phyloP scores from a whole-genome alignment of 2,888 invertebrate species.

The Patella caerulea region DNA sequence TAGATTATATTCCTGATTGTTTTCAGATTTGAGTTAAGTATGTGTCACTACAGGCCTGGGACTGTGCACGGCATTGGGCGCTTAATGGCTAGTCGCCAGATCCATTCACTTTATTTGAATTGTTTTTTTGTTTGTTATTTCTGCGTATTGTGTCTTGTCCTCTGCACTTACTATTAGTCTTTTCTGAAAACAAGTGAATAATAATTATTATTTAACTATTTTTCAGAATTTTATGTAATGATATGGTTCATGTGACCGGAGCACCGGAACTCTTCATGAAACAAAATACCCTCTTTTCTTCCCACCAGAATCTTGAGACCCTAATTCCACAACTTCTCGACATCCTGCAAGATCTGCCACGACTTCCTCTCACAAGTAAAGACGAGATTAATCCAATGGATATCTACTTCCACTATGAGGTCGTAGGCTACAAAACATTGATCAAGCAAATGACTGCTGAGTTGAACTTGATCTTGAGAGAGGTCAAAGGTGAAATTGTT shows the following conservation, averaged over 20 bases:
- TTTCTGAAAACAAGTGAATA: no score
- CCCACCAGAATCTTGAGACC: conserved; percentile 40
- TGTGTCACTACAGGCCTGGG: no score
- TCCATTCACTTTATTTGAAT: no score
- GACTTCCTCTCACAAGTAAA: conserved; percentile 51
- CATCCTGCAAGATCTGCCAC: conserved; percentile 48
- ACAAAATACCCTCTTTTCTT: conserved; percentile 29
- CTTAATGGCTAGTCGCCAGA: no score
- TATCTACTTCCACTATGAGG: conserved; percentile 60
- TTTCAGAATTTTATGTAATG: conserved; percentile 51
- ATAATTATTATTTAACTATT: neutral
- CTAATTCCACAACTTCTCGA: conserved; percentile 45
- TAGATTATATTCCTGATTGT: no score
- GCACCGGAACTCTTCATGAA: conserved; percentile 57
- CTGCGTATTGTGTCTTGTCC: no score
- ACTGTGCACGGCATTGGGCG: no score
- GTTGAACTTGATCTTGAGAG: conserved; percentile 45
- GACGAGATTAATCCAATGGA: conserved; percentile 64
- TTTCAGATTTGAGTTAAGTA: no score
- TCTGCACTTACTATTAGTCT: no score
- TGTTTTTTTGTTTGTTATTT: no score
- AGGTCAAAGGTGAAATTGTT: conserved; percentile 49
- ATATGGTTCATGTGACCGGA: conserved; percentile 60
- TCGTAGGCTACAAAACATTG: conserved; percentile 49
- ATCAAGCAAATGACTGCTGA: conserved; percentile 49